Conservation (phyloP, 2,797 vertebrate genomes). For the Lacerta viridis region DNA sequence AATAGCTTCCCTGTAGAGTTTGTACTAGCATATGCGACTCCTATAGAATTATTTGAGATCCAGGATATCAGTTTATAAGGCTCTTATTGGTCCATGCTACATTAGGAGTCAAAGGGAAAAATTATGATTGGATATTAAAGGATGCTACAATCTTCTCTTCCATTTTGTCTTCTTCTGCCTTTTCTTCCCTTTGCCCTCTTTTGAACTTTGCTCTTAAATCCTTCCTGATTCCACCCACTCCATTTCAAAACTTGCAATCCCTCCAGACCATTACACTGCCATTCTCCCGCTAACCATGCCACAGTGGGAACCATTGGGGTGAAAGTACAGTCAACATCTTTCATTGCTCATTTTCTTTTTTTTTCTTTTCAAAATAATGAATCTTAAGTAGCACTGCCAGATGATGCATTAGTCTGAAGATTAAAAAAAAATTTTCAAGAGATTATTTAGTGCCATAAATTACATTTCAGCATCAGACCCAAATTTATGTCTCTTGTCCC, state of each 20-base stretch:
- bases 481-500: background rate
- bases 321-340: background rate
- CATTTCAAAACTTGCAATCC: background rate
- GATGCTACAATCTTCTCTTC: background rate
- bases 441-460: background rate
- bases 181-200: background rate
- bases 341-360: background rate
- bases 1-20: constrained; percentile 35
- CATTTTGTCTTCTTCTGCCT: background rate
- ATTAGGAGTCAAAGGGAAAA: constrained; percentile 49
- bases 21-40: background rate
- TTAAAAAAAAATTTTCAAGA: background rate
- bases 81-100: constrained; percentile 27
- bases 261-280: background rate
- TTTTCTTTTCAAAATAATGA: background rate
- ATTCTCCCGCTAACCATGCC: background rate
- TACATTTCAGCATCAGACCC: background rate
- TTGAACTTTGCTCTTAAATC: background rate
- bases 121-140: constrained; percentile 44
- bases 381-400: background rate
- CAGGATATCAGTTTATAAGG: constrained; percentile 36
- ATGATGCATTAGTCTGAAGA: background rate
- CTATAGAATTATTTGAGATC: constrained; percentile 37
- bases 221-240: background rate
- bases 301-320: background rate